Conservation (phyloP, 2,797 vertebrate species). For the Myotis daubentonii region DNA sequence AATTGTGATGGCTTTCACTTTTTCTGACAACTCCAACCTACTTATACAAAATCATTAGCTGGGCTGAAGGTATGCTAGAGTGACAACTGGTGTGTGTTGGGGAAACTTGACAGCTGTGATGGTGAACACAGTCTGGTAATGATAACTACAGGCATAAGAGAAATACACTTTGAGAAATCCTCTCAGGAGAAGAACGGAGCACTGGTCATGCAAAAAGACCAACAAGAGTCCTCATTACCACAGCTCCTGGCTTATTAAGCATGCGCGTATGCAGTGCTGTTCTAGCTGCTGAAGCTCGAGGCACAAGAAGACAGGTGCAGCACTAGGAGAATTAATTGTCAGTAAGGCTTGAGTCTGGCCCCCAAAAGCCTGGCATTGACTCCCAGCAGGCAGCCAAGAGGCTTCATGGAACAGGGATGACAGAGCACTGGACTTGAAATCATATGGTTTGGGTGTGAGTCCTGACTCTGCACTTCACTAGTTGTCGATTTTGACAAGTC, state of each 20-base stretch:
- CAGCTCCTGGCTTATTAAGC: not conserved
- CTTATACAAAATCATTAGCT: not conserved
- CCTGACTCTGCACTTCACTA: not conserved
- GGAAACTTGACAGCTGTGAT: not conserved
- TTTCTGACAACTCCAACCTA: constrained; percentile 3
- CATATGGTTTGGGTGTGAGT: not conserved
- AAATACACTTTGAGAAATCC: not conserved
- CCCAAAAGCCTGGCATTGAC: not conserved
- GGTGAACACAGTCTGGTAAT: not conserved
- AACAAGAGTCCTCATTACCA: not conserved
- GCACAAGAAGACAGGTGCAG: not conserved
- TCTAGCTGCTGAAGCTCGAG: not conserved
- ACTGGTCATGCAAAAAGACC: not conserved
- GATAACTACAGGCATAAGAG: not conserved
- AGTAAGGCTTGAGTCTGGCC: not conserved
- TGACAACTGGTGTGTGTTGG: not conserved
- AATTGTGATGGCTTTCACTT: constrained; percentile 20
- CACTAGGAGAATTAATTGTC: not conserved
- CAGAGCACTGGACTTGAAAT: not conserved
- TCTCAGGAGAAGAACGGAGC: not conserved
- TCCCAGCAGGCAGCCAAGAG: not conserved
- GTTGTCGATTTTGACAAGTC: not conserved
- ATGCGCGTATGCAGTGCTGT: not conserved
- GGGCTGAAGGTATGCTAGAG: not conserved
- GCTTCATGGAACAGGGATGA: not conserved